Base-by-base conservation (phyloP, 2,797 vertebrate species). In the Dryobates pubescens region DNA sequence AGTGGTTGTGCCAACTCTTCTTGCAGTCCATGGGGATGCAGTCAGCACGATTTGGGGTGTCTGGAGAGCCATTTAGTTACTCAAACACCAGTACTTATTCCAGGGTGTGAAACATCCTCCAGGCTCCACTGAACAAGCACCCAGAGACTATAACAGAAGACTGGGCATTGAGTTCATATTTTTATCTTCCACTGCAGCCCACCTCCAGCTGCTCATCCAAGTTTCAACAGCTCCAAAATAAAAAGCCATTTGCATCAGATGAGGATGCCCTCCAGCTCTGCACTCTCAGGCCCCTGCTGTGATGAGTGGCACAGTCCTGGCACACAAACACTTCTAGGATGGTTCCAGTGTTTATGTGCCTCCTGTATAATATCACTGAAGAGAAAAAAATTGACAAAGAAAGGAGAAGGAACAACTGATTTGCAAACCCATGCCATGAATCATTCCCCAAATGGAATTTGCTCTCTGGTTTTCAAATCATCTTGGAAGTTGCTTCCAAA, bases 341-440 rank as follows among this genome's bases (percentile, higher is more conserved):
- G 6, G 54, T 4, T 72, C n/a, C 65, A 54, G 16, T 41, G 84
- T 47, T 57, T 24, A 10, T 53, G 62, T 68, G 56, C 34, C 73
- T 78, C 29, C 47, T 53, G 18, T 18, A 26, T 20, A 72, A 38
- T 0, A 69, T 2, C 41, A 65, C 18, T 19, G 82, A 70, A 83
- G 71, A 82, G 84, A 94, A 77, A 24, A 75, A 53, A 78, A 83
- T 17, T 36, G 73, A 88, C 56, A 70, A 78, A 89, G 73, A 70
- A 87, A 81, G 34, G 38, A 84, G 38, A 77, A 93, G 68, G 47
- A 85, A 53, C 67, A 87, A 87, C 79, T 43, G 59, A 86, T 80
- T 69, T 8, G 53, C 36, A 89, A 91, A 82, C 16, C 41, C 24
- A 9, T 23, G 51, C 10, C 67, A 86, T 30, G 63, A 92, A 87